Evolutionary conservation across 2,113 vertebrate species (phyloP).

Genomic region (Salvator merianae): DNA sequence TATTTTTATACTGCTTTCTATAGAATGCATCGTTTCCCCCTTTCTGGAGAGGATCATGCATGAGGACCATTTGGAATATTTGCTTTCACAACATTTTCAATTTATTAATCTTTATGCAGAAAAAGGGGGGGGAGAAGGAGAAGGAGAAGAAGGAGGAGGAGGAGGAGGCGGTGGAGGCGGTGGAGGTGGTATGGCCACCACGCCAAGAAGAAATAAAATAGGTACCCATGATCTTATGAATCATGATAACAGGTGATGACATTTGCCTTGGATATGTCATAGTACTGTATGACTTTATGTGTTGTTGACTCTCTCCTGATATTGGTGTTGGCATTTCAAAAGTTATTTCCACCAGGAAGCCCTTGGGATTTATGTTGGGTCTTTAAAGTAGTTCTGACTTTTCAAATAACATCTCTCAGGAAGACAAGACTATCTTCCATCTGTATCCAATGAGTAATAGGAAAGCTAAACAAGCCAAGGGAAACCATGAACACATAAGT

Average conservation of each 20-base stretch:
- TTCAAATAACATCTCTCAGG: not conserved
- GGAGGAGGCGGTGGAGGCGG: too few relatives aligned
- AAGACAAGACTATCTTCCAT: not conserved
- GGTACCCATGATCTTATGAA: not conserved
- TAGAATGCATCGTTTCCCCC: not conserved
- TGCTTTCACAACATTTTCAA: not conserved
- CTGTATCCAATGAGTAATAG: slow-evolving; percentile 14
- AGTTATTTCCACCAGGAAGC: slow-evolving; percentile 3
- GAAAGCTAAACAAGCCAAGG: not conserved
- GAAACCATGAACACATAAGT: slow-evolving; percentile 1
- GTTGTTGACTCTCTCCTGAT: not conserved
- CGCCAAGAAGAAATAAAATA: not conserved
- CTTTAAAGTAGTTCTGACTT: not conserved
- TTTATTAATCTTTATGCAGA: not conserved
- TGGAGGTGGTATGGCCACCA: not conserved
- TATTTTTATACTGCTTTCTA: not conserved
- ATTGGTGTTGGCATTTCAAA: slow-evolving; percentile 21
- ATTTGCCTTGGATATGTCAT: slow-evolving; percentile 17
- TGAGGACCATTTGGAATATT: not conserved
- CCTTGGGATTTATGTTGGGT: slow-evolving; percentile 8
- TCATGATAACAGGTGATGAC: not conserved
- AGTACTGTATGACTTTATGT: not conserved
- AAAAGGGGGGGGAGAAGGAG: too few relatives aligned
- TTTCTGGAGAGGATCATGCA: not conserved
- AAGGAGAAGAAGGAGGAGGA: too few relatives aligned